phyloP scores from a whole-genome alignment of 2,888 invertebrate species.

The Nephrotoma guestfalica region DNA sequence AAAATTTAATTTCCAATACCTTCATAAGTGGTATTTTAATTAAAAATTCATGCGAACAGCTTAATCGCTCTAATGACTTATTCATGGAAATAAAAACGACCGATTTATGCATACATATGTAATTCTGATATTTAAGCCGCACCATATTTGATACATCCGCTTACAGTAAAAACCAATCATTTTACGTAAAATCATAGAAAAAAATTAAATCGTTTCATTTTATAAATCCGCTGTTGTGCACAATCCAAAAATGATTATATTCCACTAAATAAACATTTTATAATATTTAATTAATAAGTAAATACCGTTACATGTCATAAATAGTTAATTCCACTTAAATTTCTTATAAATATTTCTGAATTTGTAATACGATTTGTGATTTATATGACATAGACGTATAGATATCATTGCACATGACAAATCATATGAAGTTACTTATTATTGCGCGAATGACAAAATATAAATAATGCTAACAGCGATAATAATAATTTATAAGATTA shows the following conservation, averaged over 20 bases:
- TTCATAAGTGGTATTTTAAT: neutral
- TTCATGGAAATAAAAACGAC: neutral
- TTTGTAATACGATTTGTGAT: neutral
- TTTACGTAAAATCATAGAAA: neutral
- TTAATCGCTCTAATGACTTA: neutral
- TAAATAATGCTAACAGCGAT: too few relatives aligned
- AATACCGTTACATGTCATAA: neutral
- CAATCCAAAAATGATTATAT: neutral
- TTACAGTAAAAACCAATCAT: neutral
- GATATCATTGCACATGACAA: neutral
- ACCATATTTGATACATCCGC: neutral
- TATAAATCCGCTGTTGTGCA: neutral
- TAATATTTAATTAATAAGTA: neutral
- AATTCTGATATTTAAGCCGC: neutral
- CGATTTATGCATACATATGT: neutral
- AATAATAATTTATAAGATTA: too few relatives aligned
- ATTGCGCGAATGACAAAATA: too few relatives aligned
- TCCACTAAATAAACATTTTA: neutral
- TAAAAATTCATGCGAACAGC: neutral
- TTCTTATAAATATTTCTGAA: neutral
- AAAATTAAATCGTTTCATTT: neutral
- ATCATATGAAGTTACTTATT: neutral
- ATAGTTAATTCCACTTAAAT: neutral
- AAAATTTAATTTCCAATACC: neutral
- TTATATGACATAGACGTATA: neutral